phyloP scores from a whole-genome alignment of 2,888 invertebrate species.

The Pseudeuparius sepicola region DNA sequence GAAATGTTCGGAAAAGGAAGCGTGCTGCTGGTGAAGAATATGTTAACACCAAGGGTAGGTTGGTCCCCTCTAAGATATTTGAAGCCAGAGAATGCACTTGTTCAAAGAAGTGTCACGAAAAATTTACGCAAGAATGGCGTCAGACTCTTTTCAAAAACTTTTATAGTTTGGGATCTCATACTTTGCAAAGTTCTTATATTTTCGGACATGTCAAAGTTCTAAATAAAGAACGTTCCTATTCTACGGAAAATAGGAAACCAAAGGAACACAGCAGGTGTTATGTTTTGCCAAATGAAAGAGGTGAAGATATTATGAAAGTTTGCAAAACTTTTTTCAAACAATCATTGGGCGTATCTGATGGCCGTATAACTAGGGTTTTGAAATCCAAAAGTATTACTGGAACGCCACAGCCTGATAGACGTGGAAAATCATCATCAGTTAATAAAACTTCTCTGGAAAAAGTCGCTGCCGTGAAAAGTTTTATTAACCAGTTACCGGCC shows the following conservation, averaged over 20 bases:
- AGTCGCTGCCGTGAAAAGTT: conserved; percentile 10
- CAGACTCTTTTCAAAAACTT: conserved; percentile 10
- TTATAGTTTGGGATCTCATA: conserved; percentile 13
- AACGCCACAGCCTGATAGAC: conserved; percentile 10
- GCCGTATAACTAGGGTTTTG: conserved; percentile 9
- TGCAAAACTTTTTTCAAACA: conserved; percentile 7
- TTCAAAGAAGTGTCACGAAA: conserved; percentile 13
- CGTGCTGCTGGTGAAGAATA: conserved; percentile 11
- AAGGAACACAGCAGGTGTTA: too few relatives aligned
- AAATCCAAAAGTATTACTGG: conserved; percentile 6
- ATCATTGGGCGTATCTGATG: conserved; percentile 4
- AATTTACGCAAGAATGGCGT: conserved; percentile 11
- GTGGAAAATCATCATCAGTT: conserved; percentile 11
- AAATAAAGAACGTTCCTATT: conserved; percentile 11
- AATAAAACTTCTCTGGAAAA: conserved; percentile 8
- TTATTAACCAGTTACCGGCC: conserved; percentile 8
- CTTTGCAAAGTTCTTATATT: conserved; percentile 8
- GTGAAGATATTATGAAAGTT: conserved; percentile 4
- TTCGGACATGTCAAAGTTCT: conserved; percentile 5
- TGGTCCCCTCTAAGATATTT: conserved; percentile 9
- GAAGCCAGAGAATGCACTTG: conserved; percentile 3
- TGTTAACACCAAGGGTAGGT: conserved; percentile 9
- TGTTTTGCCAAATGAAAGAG: too few relatives aligned
- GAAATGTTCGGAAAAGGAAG: conserved; percentile 12
- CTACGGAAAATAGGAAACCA: too few relatives aligned